Evolutionary conservation across 1,140 invertebrate species (phyloP).

Genomic region (Drusus annulatus): DNA sequence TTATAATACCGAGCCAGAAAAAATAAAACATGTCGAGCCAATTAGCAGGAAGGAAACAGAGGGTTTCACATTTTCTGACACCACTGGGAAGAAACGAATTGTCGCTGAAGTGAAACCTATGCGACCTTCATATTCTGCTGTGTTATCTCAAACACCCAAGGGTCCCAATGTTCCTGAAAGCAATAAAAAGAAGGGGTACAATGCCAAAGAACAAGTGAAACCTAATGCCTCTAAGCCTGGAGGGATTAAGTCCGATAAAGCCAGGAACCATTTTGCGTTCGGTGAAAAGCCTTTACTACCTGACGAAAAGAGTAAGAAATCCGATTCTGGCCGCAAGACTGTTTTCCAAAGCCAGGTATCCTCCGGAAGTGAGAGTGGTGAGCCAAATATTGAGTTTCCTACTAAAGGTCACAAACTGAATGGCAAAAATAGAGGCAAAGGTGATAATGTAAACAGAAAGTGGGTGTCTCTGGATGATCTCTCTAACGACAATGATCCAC

Average conservation of each 20-base stretch:
- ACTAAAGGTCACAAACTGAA: slow-evolving; percentile 66
- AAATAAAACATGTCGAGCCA: slow-evolving; percentile 29
- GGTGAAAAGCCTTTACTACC: slow-evolving; percentile 62
- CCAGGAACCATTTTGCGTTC: slow-evolving; percentile 60
- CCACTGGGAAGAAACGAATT: slow-evolving; percentile 78
- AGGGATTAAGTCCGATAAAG: slow-evolving; percentile 63
- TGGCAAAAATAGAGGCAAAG: slow-evolving; percentile 69
- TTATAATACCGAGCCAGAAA: slow-evolving; percentile 46
- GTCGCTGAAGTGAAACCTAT: slow-evolving; percentile 89
- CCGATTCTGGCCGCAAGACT: slow-evolving; percentile 53
- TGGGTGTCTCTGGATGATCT: slow-evolving; percentile 75
- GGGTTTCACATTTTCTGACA: slow-evolving; percentile 57
- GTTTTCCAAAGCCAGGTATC: slow-evolving; percentile 59
- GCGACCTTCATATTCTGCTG: slow-evolving; percentile 87
- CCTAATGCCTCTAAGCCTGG: slow-evolving; percentile 63
- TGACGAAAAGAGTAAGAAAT: slow-evolving; percentile 64
- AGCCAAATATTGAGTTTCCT: slow-evolving; percentile 65
- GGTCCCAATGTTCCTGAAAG: slow-evolving; percentile 61
- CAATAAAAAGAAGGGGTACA: slow-evolving; percentile 64
- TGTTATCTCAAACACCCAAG: slow-evolving; percentile 79
- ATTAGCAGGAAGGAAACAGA: slow-evolving; percentile 58
- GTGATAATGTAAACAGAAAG: slow-evolving; percentile 70
- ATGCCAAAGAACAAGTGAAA: slow-evolving; percentile 69
- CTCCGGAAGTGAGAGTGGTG: slow-evolving; percentile 70
- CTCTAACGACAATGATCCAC: slow-evolving; percentile 66